Base-by-base conservation (phyloP, 2,888 invertebrate genomes). In the Arrhopalites spinosus region DNA sequence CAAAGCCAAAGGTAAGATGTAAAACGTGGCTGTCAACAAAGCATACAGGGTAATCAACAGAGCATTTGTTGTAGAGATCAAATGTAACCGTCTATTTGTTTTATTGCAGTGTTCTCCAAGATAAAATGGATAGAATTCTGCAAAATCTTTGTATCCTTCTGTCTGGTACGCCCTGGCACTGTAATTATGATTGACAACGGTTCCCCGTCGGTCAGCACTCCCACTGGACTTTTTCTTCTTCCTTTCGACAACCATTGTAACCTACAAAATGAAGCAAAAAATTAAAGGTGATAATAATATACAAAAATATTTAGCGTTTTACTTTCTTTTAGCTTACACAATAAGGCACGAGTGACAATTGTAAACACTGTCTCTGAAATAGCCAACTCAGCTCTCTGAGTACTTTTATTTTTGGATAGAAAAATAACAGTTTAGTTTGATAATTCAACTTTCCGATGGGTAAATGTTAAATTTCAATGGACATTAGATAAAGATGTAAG, bases 91-190 rank as follows among this genome's bases (percentile, higher is more conserved):
- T 27, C 82, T 68, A 67, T 79, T 80, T 1, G 56, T 72, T 56
- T 36, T 61, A 29, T 82, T 63, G 53, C 79, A 78, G 72, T 82
- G 82, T 67, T 82, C 82, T 13, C 82, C 82, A 70, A 82, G 59
- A 59, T 82, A 82, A 73, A 78, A 82, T 13, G 82, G 81, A 53
- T 82, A 82, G 47, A 82, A 82, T 13, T 81, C 78, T 13, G 43
- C 67, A 66, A 82, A 82, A 17, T 73, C 75, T 1, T 56, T 67
- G 74, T 81, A 82, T 0, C 82, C 82, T 3, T 69, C 30, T 20
- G 47, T 43, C 15, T 78, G 75, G 73, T 82, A 81, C 1, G 78
- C 61, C 45, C 76, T 69, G 53, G 70, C 75, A 1, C 78, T 77
- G 63, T 80, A 81, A 73, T 80, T 79, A 23, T 80, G 82, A 71